Conservation (phyloP, 2,797 vertebrate species). For the Podarcis lilfordi region DNA sequence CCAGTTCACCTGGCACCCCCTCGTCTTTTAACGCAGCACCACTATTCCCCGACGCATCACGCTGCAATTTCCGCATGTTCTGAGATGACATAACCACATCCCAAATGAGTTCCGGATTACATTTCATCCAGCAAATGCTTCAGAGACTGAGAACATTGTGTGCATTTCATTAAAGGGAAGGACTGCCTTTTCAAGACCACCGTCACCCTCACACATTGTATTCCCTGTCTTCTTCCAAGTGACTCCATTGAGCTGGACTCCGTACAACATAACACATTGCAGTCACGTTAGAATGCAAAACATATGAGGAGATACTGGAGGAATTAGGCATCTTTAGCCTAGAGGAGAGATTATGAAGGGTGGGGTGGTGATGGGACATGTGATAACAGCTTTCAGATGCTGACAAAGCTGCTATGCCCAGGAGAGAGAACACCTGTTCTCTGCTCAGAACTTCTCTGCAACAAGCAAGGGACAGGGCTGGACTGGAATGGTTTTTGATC, state of each 20-base stretch:
- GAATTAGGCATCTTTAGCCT: not conserved
- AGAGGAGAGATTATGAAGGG: conserved; percentile 4
- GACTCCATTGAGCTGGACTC: not conserved
- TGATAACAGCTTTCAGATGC: conserved; percentile 7
- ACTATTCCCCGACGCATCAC: not conserved
- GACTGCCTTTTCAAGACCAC: not conserved
- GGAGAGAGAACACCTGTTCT: not conserved
- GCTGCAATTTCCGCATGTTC: not conserved
- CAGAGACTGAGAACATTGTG: conserved; percentile 10
- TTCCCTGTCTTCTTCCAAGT: not conserved
- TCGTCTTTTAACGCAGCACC: not conserved
- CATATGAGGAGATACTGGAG: conserved; percentile 17
- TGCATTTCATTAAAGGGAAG: conserved; percentile 5
- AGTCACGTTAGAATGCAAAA: conserved; percentile 13
- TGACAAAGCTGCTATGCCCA: not conserved
- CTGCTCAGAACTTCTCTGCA: not conserved
- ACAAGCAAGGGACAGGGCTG: not conserved
- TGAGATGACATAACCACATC: not conserved
- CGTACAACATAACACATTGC: not conserved
- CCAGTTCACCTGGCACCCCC: not conserved
- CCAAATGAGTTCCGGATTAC: not conserved
- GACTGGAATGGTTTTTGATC: not conserved
- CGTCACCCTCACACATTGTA: not conserved
- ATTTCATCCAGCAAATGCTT: conserved; percentile 7
- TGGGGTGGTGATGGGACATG: not conserved